Conservation (phyloP, 2,113 vertebrate genomes). For the Genyomyrus donnyi region DNA sequence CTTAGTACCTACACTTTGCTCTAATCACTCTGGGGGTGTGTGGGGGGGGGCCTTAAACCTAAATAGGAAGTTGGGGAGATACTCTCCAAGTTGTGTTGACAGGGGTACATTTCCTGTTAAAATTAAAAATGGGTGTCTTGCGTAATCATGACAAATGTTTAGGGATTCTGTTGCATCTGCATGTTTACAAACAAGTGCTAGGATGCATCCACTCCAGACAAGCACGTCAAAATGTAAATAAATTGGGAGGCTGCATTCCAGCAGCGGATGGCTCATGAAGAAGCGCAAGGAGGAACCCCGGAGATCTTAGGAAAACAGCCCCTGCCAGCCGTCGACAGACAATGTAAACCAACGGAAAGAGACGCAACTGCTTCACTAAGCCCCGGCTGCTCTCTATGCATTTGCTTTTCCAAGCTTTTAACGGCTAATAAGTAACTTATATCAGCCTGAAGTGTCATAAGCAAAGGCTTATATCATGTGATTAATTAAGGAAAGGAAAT, state of each 20-base stretch:
- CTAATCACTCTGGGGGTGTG: neutral
- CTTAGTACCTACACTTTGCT: neutral
- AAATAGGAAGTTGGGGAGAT: neutral
- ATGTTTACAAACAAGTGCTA: neutral
- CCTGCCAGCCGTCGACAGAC: neutral
- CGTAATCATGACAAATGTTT: neutral
- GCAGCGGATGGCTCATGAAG: neutral
- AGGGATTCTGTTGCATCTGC: neutral
- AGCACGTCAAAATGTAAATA: conserved; percentile 5
- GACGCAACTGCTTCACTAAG: neutral
- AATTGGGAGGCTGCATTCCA: neutral
- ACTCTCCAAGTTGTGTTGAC: neutral
- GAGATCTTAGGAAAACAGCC: neutral
- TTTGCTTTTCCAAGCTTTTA: neutral
- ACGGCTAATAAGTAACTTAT: neutral
- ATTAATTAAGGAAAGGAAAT: neutral
- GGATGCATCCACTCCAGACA: neutral
- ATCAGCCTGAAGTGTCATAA: neutral
- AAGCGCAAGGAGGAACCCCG: neutral
- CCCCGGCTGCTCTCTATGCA: too few species aligned
- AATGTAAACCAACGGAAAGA: neutral
- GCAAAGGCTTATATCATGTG: neutral
- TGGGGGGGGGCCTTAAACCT: neutral
- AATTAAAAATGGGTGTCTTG: neutral
- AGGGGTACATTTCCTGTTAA: neutral